Evolutionary conservation across 2,888 invertebrate species (phyloP).

Genomic region (Stenodema calcarata): DNA sequence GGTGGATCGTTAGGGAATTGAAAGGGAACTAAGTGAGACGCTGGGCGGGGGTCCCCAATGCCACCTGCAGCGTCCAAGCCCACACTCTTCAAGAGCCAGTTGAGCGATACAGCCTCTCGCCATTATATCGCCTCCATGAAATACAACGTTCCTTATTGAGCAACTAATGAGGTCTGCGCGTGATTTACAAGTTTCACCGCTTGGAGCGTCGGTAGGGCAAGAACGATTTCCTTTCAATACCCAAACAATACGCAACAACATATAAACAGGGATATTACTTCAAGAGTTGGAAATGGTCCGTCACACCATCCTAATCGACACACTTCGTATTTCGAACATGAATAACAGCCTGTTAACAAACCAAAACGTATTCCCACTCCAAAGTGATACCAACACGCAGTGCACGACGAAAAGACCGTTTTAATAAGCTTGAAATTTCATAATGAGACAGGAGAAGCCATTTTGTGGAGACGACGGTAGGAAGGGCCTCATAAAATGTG

Average conservation of each 20-base stretch:
- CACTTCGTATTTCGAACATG: too few relatives aligned
- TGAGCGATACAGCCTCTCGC: not conserved
- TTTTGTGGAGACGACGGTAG: too few relatives aligned
- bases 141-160: slow-evolving; percentile 25
- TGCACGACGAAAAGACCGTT: too few relatives aligned
- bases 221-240: not conserved
- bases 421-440: too few relatives aligned
- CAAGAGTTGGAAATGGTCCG: not conserved
- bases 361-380: too few relatives aligned
- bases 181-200: slow-evolving; percentile 21
- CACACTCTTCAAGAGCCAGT: not conserved
- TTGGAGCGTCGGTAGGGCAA: not conserved
- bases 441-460: too few relatives aligned
- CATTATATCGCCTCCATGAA: not conserved
- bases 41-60: not conserved
- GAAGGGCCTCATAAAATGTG: too few relatives aligned
- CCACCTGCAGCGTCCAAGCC: slow-evolving; percentile 17
- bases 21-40: not conserved
- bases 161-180: not conserved
- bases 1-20: not conserved
- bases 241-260: not conserved
- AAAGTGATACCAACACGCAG: too few relatives aligned
- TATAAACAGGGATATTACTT: not conserved
- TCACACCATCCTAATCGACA: not conserved
- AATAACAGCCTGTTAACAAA: too few relatives aligned